Base-by-base conservation (phyloP, 2,888 invertebrate species). In the Drosophila colorata region DNA sequence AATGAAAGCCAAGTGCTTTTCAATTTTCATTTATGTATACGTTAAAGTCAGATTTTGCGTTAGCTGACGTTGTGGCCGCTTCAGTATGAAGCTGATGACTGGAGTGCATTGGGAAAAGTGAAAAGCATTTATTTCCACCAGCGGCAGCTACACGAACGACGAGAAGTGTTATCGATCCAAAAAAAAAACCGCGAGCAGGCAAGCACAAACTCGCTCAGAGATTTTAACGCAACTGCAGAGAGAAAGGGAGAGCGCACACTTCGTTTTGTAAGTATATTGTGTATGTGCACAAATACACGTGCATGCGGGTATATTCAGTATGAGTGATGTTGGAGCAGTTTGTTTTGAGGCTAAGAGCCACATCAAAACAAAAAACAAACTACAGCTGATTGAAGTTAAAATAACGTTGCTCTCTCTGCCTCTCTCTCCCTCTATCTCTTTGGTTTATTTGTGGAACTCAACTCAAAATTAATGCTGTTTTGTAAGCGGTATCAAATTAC, bases 11-110 rank as follows among this genome's bases (percentile, higher is more conserved):
- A 73, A 65, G 40, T 65, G 67, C 55, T 73, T 72, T 69, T 59
- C 43, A 66, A 61, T 73, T 63, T 63, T 33, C 60, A 59, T 49
- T 37, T 59, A 61, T 46, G 48, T 52, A 52, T 74, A 64, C 40
- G 57, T 64, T 56, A 48, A 47, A 55, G 52, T 69, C 40, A 64
- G 56, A 25, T 52, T 61, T 38, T 43, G 70, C 66, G 65, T 57
- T 61, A 56, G 82, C 74, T 85, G 64, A 72, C 72, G 79, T 77
- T 90, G 89, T 81, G 88, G 74, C 86, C 89, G 86, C 77, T 85
- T 82, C 90, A 89, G 81, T 85, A 82, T 83, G 80, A 82, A 91
- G 91, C 91, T 91, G 88, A 89, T 90, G 90, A 91, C 91, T 92
- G 91, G 90, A 91, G 87, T 87, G 86, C 84, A 84, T 82, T 80